Conservation (phyloP, 1,140 invertebrate genomes). For the Drosophila grimshawi region DNA sequence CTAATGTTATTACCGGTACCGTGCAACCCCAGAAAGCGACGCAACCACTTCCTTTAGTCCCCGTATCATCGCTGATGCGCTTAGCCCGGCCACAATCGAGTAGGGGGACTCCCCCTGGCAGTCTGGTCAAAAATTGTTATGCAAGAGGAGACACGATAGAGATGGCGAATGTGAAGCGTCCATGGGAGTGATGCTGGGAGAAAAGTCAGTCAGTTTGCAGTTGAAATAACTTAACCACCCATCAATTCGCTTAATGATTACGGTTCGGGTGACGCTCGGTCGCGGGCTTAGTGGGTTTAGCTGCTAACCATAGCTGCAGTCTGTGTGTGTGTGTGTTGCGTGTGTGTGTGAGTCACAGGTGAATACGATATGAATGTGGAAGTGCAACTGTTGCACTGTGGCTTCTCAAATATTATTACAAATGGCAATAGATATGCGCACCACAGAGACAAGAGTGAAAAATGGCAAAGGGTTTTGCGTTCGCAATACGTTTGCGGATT, state of each 20-base stretch:
- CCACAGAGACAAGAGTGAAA: slow-evolving; percentile 55
- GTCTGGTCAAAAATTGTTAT: not conserved
- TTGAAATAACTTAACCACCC: slow-evolving; percentile 46
- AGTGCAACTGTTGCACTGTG: slow-evolving; percentile 52
- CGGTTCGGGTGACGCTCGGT: slow-evolving; percentile 1
- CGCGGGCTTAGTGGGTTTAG: slow-evolving; percentile 1
- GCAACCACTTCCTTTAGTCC: not conserved
- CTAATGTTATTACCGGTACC: not conserved
- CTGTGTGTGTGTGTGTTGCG: slow-evolving; percentile 5
- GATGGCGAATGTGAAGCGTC: not conserved
- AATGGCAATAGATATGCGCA: slow-evolving; percentile 51
- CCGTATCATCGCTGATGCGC: slow-evolving; percentile 11
- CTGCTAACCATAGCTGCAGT: slow-evolving; percentile 41
- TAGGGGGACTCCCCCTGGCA: no score
- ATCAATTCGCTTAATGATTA: slow-evolving; percentile 58
- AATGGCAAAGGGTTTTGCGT: slow-evolving; percentile 58
- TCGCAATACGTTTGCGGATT: slow-evolving; percentile 30
- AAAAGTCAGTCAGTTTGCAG: slow-evolving; percentile 42
- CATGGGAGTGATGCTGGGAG: not conserved
- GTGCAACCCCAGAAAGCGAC: not conserved
- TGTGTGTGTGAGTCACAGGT: slow-evolving; percentile 30
- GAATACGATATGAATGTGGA: slow-evolving; percentile 23
- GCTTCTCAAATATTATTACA: slow-evolving; percentile 61
- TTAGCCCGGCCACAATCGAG: slow-evolving; percentile 32
- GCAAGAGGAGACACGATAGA: not conserved